These are phyloP conservation scores for Saturnia pavonia DNA, from an alignment of 2,888 invertebrate species.

Conservation along the genomic window DNA sequence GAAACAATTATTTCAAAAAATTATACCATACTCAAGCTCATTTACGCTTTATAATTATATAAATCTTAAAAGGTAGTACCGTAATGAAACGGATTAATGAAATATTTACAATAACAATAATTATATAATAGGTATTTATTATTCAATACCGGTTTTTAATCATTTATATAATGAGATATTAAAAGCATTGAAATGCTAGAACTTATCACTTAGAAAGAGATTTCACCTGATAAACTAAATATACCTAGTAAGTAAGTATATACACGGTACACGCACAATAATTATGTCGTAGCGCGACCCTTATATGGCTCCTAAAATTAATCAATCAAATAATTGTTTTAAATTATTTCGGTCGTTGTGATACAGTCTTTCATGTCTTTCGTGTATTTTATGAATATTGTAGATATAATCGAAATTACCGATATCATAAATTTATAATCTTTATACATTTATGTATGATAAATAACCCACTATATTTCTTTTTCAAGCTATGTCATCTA, in stretches of 20 bases:
- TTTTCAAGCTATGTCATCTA: neutral
- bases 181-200: neutral
- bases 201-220: neutral
- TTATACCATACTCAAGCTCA: neutral
- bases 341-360: neutral
- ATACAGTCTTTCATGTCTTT: neutral
- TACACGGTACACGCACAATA: neutral
- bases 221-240: neutral
- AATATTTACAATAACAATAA: constrained; percentile 13
- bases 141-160: neutral
- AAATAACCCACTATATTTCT: too few species aligned
- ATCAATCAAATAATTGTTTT: neutral
- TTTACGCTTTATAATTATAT: neutral
- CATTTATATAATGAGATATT: neutral
- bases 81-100: neutral
- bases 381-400: neutral
- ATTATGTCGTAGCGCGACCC: neutral
- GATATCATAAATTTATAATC: too few species aligned
- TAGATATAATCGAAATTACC: neutral
- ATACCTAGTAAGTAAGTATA: neutral
- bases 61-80: neutral
- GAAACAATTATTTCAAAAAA: neutral
- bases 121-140: constrained; percentile 1
- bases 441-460: too few species aligned
- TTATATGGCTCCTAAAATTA: neutral